phyloP scores from a whole-genome alignment of 2,113 vertebrate genomes.

The Trematomus loennbergii region DNA sequence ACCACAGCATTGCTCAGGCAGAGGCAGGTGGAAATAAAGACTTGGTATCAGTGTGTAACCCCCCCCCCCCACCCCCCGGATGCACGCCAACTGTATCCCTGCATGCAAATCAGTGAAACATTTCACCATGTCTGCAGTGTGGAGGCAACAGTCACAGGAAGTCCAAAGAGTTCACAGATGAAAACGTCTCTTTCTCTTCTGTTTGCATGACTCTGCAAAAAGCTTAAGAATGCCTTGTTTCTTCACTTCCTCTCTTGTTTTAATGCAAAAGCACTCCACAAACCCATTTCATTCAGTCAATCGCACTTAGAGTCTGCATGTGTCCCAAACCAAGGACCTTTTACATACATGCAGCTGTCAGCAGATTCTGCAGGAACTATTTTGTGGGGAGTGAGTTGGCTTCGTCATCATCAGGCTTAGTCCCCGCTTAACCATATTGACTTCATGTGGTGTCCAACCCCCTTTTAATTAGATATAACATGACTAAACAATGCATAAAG shows the following conservation, averaged over 20 bases:
- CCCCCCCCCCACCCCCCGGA: neutral
- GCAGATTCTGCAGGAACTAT: constrained; percentile 30
- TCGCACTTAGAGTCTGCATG: constrained; percentile 15
- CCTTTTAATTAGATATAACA: constrained; percentile 1
- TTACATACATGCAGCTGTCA: constrained; percentile 43
- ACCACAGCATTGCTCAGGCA: neutral
- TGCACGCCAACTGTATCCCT: constrained; percentile 4
- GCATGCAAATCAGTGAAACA: constrained; percentile 28
- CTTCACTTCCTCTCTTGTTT: constrained; percentile 7
- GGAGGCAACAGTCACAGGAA: constrained; percentile 52
- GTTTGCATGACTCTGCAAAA: constrained; percentile 9
- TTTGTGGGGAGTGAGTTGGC: constrained; percentile 16
- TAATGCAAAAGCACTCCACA: constrained; percentile 26
- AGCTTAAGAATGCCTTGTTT: constrained; percentile 2
- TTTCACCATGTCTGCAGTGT: constrained; percentile 19
- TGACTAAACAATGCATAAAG: neutral
- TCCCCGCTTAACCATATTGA: constrained; percentile 7
- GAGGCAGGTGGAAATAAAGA: neutral
- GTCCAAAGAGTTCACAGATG: constrained; percentile 28
- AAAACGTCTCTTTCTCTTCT: neutral
- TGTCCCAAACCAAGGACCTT: neutral
- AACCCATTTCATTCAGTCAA: constrained; percentile 36
- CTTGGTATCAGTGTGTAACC: constrained; percentile 1
- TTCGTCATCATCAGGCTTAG: constrained; percentile 12
- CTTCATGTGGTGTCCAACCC: neutral